Base-by-base conservation (phyloP, 2,797 vertebrate genomes). In the Cheirogaleus major region DNA sequence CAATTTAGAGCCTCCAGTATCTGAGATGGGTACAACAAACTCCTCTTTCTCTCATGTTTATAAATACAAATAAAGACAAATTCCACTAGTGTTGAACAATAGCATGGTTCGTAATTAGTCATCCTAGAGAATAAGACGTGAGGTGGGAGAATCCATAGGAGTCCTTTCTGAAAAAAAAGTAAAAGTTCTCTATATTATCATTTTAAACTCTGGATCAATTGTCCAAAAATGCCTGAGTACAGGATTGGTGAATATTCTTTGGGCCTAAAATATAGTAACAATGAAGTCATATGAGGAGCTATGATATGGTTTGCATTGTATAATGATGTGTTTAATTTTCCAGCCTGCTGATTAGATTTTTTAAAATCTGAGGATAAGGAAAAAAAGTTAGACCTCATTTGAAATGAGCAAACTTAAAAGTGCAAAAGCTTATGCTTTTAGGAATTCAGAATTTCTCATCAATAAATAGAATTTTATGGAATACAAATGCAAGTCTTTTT, bases 381-480 rank as follows among this genome's bases (percentile, higher is more conserved):
- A 57, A 84, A 92, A 38, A 82, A 95, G n/a, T 48, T 55, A 86
- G 45, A 87, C n/a, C 30, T 89, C 69, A 85, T 35, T 81, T 85
- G 80, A 94, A 84, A 65, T 83, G 5, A 91, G 18, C 65, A 93
- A 86, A 95, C 69, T 11, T 63, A 25, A 85, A 93, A 83, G 20
- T 22, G 2, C 9, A 89, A 76, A 76, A 82, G 38, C 1, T 63
- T 89, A 45, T 13, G 13, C 43, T 87, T 30, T 55, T 52, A 88
- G 72, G 73, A 84, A 92, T 85, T 95, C 55, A 88, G 18, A 67
- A 70, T 83, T 92, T 84, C 38, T 86, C 57, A 94, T 55, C 48
- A 95, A 82, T 50, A 81, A 92, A 72, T 86, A 92, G 61, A 96
- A 75, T 79, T 70, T 80, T 65, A 50, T 73, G 20, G 25, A 89